phyloP scores from a whole-genome alignment of 2,888 invertebrate genomes.

The Caenorhabditis drosophilae region DNA sequence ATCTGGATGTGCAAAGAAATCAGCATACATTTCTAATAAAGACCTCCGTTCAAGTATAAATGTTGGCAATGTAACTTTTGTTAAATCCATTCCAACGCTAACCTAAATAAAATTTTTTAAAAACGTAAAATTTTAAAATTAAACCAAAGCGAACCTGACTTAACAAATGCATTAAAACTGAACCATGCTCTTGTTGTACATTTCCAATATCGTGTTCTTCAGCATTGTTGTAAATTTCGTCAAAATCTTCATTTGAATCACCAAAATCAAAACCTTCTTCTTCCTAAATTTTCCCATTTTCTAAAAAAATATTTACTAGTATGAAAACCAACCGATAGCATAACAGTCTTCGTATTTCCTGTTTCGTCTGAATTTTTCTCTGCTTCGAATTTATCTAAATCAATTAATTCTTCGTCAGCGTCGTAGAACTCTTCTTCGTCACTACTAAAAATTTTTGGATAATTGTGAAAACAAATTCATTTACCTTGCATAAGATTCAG shows the following conservation, averaged over 20 bases:
- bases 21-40: conserved; percentile 98
- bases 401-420: conserved; percentile 57
- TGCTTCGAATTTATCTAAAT: conserved; percentile 41
- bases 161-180: conserved; percentile 91
- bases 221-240: conserved; percentile 73
- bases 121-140: no score
- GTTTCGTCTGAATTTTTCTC: conserved; percentile 9
- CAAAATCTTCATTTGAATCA: conserved; percentile 70
- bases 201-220: conserved; percentile 62
- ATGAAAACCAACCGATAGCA: conserved; percentile 30
- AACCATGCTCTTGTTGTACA: conserved; percentile 95
- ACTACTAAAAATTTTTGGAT: conserved; percentile 69
- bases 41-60: conserved; percentile 97
- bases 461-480: not conserved
- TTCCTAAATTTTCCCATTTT: conserved; percentile 19
- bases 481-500: conserved; percentile 38
- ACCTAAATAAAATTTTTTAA: no score
- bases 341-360: conserved; percentile 1
- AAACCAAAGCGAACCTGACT: conserved; percentile 78
- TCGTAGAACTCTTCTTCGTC: conserved; percentile 72
- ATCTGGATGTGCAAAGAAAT: conserved; percentile 99
- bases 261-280: conserved; percentile 69
- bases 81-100: conserved; percentile 98
- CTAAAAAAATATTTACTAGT: no score
- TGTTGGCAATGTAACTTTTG: conserved; percentile 96